phyloP scores from a whole-genome alignment of 2,888 invertebrate genomes.

The Drosophila affinis region DNA sequence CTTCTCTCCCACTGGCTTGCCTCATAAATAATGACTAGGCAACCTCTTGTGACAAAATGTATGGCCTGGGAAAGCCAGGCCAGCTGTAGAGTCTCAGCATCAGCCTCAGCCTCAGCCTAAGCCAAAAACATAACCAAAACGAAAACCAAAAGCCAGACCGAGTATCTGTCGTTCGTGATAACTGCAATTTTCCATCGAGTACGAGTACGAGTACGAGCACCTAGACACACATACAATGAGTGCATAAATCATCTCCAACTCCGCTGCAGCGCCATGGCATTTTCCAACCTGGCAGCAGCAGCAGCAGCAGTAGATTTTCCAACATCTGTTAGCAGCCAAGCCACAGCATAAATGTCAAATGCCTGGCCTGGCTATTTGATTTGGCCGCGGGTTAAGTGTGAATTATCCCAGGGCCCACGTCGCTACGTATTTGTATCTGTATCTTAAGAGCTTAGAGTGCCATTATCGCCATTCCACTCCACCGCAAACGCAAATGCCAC shows the following conservation, averaged over 20 bases:
- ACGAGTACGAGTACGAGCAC: slow-evolving; percentile 25
- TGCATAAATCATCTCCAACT: slow-evolving; percentile 76
- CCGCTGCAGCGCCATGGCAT: slow-evolving; percentile 30
- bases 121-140: slow-evolving; percentile 15
- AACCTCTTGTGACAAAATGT: slow-evolving; percentile 74
- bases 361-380: slow-evolving; percentile 75
- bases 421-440: slow-evolving; percentile 15
- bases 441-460: slow-evolving; percentile 70
- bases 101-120: slow-evolving; percentile 30
- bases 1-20: neutral
- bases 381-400: slow-evolving; percentile 73
- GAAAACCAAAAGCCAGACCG: slow-evolving; percentile 18
- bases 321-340: slow-evolving; percentile 2
- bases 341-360: slow-evolving; percentile 74
- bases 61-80: slow-evolving; percentile 69
- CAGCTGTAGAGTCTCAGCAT: slow-evolving; percentile 23
- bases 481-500: slow-evolving; percentile 64
- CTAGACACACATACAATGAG: slow-evolving; percentile 66
- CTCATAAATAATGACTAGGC: slow-evolving; percentile 67
- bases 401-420: slow-evolving; percentile 61
- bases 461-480: slow-evolving; percentile 60
- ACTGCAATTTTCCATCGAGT: slow-evolving; percentile 68
- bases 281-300: slow-evolving; percentile 32
- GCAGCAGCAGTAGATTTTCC: slow-evolving; percentile 27
- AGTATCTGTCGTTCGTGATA: slow-evolving; percentile 66